phyloP scores from a whole-genome alignment of 2,113 vertebrate genomes.

The Plecotus auritus region DNA sequence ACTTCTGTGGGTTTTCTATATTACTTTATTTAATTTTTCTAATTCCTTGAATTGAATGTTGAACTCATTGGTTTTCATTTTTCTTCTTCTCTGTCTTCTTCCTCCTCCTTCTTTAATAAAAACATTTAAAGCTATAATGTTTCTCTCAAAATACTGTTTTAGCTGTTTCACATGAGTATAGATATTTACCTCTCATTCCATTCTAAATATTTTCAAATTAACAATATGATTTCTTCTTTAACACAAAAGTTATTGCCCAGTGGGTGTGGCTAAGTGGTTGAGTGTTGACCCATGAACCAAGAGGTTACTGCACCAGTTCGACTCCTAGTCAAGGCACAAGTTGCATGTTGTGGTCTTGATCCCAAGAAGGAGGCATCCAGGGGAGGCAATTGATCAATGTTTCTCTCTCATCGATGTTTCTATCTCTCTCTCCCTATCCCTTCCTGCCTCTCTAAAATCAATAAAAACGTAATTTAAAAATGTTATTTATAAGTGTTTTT shows the following conservation, averaged over 20 bases:
- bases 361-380: no score
- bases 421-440: no score
- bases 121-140: not conserved
- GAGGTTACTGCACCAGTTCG: no score
- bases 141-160: not conserved
- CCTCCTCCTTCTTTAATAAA: not conserved
- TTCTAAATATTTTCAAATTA: slow-evolving; percentile 1
- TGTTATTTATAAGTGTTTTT: not conserved
- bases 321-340: no score
- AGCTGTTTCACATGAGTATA: not conserved
- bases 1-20: not conserved
- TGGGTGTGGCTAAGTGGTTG: no score
- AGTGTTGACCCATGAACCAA: no score
- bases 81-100: not conserved
- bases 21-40: not conserved
- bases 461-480: no score
- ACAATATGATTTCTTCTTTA: not conserved
- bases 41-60: not conserved
- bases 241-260: not conserved
- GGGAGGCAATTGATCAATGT: no score
- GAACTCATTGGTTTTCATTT: not conserved
- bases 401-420: no score
- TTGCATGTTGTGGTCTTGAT: no score
- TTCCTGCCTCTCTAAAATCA: no score
- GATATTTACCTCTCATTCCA: not conserved